These are phyloP conservation scores for Manis crassicaudata DNA, from an alignment of 2,797 vertebrate species.

Conservation along the genomic window DNA sequence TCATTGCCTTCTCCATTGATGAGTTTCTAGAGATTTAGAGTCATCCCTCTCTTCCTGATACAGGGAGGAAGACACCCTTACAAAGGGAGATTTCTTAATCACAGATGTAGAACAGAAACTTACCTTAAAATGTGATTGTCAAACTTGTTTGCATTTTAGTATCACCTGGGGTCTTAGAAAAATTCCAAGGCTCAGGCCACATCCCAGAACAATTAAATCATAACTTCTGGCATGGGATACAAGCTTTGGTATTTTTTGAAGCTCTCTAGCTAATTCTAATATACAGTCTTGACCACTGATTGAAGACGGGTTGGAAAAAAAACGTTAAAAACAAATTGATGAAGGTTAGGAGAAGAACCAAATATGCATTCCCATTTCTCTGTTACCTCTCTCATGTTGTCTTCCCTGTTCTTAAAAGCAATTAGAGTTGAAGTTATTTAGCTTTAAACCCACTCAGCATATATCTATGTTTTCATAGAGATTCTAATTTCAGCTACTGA, in stretches of 20 bases:
- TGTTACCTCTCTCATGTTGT: neutral
- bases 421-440: slow-evolving; percentile 45
- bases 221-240: neutral
- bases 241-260: slow-evolving; percentile 17
- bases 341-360: neutral
- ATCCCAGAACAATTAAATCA: slow-evolving; percentile 24
- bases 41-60: neutral
- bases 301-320: neutral
- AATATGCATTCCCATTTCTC: neutral
- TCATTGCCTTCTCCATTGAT: neutral
- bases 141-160: neutral
- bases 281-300: neutral
- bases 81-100: neutral
- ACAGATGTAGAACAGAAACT: slow-evolving; percentile 18
- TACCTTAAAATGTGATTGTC: slow-evolving; percentile 41
- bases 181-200: neutral
- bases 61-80: neutral
- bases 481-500: slow-evolving; percentile 38
- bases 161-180: slow-evolving; percentile 7
- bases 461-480: slow-evolving; percentile 39
- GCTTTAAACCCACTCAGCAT: slow-evolving; percentile 32
- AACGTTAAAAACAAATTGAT: neutral
- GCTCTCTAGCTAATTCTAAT: neutral
- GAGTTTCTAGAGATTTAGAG: neutral
- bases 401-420: slow-evolving; percentile 14